A percentile compares a stretch with the other conserved stretches of the same genome.
These are phyloP conservation scores for Zaprionus taronus DNA, from an alignment of 1,140 invertebrate species.

Conservation along the genomic window DNA sequence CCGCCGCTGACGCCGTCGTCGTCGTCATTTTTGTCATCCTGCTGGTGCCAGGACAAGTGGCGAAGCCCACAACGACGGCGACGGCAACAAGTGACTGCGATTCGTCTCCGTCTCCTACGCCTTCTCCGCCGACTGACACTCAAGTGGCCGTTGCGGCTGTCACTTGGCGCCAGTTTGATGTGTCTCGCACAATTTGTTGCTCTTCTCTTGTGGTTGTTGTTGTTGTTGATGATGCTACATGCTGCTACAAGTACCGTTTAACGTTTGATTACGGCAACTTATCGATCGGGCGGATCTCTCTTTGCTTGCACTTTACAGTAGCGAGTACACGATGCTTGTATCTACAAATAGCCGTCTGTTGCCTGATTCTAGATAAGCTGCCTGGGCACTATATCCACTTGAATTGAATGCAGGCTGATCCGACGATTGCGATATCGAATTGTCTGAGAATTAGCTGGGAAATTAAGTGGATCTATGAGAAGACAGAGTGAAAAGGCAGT, in stretches of 20 bases:
- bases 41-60: slow-evolving; percentile 63
- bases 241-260: slow-evolving; percentile 66
- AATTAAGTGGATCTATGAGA: background rate
- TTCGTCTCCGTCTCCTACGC: slow-evolving; percentile 11
- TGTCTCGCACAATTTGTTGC: slow-evolving; percentile 22
- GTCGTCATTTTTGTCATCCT: slow-evolving; percentile 49
- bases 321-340: slow-evolving; percentile 14
- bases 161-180: slow-evolving; percentile 69
- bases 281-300: slow-evolving; percentile 67
- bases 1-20: slow-evolving; percentile 60
- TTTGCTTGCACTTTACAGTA: slow-evolving; percentile 42
- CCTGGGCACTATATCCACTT: slow-evolving; percentile 25
- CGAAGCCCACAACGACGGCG: slow-evolving; percentile 27
- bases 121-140: slow-evolving; percentile 30
- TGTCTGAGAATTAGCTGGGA: slow-evolving; percentile 5
- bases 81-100: slow-evolving; percentile 59
- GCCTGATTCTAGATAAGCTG: slow-evolving; percentile 58
- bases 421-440: slow-evolving; percentile 3
- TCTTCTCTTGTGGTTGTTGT: background rate
- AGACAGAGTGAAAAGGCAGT: background rate
- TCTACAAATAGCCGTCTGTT: slow-evolving; percentile 39
- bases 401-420: slow-evolving; percentile 36
- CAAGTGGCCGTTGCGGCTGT: slow-evolving; percentile 72
- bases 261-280: slow-evolving; percentile 71
- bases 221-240: slow-evolving; percentile 52